Percentiles rank a stretch among this genome's conserved stretches.
These are phyloP conservation scores for Arenaria interpres DNA, from an alignment of 2,113 vertebrate species.

Conservation along the genomic window DNA sequence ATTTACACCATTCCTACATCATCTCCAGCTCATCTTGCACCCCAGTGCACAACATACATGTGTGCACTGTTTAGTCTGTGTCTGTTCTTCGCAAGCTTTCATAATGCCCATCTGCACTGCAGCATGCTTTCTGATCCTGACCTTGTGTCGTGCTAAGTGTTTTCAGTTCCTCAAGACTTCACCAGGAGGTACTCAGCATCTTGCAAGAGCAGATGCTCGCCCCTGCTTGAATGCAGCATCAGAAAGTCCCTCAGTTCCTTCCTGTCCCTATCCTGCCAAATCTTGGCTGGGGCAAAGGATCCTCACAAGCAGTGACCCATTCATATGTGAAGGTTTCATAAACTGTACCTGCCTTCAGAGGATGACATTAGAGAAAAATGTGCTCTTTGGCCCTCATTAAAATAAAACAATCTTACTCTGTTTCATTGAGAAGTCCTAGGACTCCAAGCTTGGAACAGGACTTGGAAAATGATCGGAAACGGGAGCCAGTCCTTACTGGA, in stretches of 20 bases:
- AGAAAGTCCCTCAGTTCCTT: background rate
- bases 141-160: background rate
- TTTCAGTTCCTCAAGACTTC: conserved; percentile 42
- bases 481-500: conserved; percentile 43
- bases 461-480: conserved; percentile 40
- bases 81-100: conserved; percentile 32
- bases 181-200: conserved; percentile 32
- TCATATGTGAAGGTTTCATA: background rate
- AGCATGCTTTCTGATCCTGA: conserved; percentile 19
- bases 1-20: conserved; percentile 34
- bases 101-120: conserved; percentile 12
- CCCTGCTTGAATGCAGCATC: background rate
- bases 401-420: conserved; percentile 36
- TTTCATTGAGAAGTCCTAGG: conserved; percentile 50
- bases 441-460: conserved; percentile 36
- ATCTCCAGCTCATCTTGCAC: conserved; percentile 30
- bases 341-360: conserved; percentile 20
- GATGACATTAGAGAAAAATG: conserved; percentile 31
- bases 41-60: background rate
- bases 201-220: background rate
- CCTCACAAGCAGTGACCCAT: background rate
- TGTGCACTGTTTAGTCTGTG: conserved; percentile 58
- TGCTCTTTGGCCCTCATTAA: conserved; percentile 34
- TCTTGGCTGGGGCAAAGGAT: background rate
- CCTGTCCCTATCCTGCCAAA: background rate